These are phyloP conservation scores for Chiloscyllium plagiosum DNA, from an alignment of 2,113 vertebrate genomes.

Conservation along the genomic window DNA sequence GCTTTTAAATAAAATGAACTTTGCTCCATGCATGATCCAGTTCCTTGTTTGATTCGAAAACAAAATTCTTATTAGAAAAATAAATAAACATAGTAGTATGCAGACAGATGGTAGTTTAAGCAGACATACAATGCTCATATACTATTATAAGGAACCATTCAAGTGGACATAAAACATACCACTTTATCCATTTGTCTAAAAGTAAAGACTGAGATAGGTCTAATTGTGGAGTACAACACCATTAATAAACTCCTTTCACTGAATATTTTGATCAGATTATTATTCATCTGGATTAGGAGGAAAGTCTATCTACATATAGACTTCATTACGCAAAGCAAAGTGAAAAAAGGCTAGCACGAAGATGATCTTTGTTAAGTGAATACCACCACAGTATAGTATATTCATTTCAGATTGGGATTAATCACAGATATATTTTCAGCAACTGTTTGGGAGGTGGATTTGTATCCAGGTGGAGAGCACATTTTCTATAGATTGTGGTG, in stretches of 20 bases:
- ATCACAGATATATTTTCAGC: background rate
- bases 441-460: background rate
- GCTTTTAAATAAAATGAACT: background rate
- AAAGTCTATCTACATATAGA: background rate
- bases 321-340: background rate
- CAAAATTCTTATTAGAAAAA: background rate
- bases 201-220: background rate
- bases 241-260: conserved; percentile 15
- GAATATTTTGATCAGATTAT: conserved; percentile 31
- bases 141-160: background rate
- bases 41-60: background rate
- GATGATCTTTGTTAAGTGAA: background rate
- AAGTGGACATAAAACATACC: background rate
- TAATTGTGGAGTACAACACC: background rate
- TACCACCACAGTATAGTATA: background rate
- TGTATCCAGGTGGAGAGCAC: background rate
- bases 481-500: background rate
- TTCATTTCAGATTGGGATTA: background rate
- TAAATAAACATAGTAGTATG: background rate
- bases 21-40: background rate
- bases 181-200: background rate
- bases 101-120: background rate
- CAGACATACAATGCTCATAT: background rate
- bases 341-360: background rate
- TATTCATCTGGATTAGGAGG: background rate